A percentile compares a stretch with the other conserved stretches of the same genome.
Conservation (phyloP, 2,888 invertebrate genomes). For the Schizotus pectinicornis region DNA sequence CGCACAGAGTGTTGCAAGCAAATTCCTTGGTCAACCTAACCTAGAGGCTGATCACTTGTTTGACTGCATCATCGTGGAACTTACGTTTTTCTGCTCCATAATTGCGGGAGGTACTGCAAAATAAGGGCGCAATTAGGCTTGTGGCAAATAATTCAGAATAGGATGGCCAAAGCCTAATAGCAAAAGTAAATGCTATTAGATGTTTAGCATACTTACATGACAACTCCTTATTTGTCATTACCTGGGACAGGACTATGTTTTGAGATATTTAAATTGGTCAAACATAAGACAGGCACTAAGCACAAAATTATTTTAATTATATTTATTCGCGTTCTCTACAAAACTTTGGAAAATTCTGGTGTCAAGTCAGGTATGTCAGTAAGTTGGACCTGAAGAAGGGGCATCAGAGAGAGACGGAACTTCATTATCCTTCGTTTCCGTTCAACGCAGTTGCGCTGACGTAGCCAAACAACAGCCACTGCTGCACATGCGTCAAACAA, state of each 20-base stretch:
- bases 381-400: conserved; percentile 10
- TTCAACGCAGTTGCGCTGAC: neutral
- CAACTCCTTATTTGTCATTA: conserved; percentile 50
- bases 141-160: conserved; percentile 26
- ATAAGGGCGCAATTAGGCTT: conserved; percentile 29
- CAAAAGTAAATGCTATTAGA: conserved; percentile 30
- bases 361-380: conserved; percentile 26
- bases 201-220: conserved; percentile 45
- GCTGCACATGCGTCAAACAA: conserved; percentile 1
- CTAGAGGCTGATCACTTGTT: conserved; percentile 37
- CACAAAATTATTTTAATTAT: conserved; percentile 24
- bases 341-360: conserved; percentile 27
- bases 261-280: conserved; percentile 18
- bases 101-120: conserved; percentile 44
- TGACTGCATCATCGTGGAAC: conserved; percentile 33
- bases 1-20: conserved; percentile 16
- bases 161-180: conserved; percentile 20
- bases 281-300: conserved; percentile 31
- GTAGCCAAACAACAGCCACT: neutral
- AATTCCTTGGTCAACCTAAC: conserved; percentile 41
- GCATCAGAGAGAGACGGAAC: conserved; percentile 14
- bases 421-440: no score
- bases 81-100: conserved; percentile 51
- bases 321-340: conserved; percentile 20
- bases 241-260: conserved; percentile 39